phyloP scores from a whole-genome alignment of 1,140 invertebrate species.

The Pectinophora gossypiella region DNA sequence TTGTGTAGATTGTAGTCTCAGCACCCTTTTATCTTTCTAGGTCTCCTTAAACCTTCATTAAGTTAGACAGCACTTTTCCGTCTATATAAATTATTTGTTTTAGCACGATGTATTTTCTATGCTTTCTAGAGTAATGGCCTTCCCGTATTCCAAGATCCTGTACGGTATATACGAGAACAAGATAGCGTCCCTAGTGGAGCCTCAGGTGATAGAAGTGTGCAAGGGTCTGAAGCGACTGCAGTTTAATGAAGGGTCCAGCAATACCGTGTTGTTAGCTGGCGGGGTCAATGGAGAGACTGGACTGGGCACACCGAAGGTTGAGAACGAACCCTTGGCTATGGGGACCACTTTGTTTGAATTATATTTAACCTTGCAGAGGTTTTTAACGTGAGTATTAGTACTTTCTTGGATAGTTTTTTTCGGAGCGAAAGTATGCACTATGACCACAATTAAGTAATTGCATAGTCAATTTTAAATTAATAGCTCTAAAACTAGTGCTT shows the following conservation, averaged over 20 bases:
- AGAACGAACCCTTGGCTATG: slow-evolving; percentile 80
- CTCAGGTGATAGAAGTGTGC: slow-evolving; percentile 83
- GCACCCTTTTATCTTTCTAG: no score
- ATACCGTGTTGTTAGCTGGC: slow-evolving; percentile 57
- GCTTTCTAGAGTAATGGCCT: slow-evolving; percentile 78
- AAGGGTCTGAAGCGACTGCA: slow-evolving; percentile 80
- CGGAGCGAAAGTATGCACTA: no score
- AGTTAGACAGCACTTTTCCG: no score
- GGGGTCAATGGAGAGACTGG: slow-evolving; percentile 72
- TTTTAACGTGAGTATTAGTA: slow-evolving; percentile 73
- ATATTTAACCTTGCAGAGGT: slow-evolving; percentile 92
- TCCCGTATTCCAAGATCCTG: slow-evolving; percentile 82
- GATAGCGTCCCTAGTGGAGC: slow-evolving; percentile 82
- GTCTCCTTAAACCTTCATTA: no score
- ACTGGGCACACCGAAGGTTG: slow-evolving; percentile 64
- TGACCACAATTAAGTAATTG: no score
- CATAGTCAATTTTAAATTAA: no score
- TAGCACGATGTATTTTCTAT: no score
- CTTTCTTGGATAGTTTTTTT: not conserved
- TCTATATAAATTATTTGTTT: no score
- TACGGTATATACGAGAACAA: slow-evolving; percentile 88
- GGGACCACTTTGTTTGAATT: slow-evolving; percentile 94
- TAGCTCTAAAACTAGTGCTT: no score
- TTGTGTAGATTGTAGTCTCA: no score
- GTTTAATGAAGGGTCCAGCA: slow-evolving; percentile 56